Percentiles rank a stretch among this genome's conserved stretches.
phyloP scores from a whole-genome alignment of 2,113 vertebrate species.

The Melanotaenia duboulayi region DNA sequence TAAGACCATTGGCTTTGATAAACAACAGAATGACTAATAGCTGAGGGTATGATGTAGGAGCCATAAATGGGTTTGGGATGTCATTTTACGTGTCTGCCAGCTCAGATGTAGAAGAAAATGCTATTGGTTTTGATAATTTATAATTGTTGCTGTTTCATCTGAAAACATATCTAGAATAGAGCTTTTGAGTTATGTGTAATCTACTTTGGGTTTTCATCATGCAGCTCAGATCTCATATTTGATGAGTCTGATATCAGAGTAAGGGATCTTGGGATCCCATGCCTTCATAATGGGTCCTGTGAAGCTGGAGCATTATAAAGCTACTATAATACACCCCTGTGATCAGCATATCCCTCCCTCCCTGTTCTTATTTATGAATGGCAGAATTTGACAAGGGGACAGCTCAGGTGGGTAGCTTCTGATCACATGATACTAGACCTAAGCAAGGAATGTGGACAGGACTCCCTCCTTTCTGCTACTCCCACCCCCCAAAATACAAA shows the following conservation, averaged over 20 bases:
- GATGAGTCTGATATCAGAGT: slow-evolving; percentile 65
- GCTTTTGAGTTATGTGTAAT: slow-evolving; percentile 63
- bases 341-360: slow-evolving; percentile 64
- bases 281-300: slow-evolving; percentile 75
- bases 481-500: slow-evolving; percentile 12
- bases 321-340: slow-evolving; percentile 76
- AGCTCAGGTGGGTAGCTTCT: slow-evolving; percentile 68
- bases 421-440: slow-evolving; percentile 73
- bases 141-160: slow-evolving; percentile 29
- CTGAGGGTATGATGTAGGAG: slow-evolving; percentile 54
- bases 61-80: slow-evolving; percentile 10
- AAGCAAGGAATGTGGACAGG: slow-evolving; percentile 87
- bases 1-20: slow-evolving; percentile 66
- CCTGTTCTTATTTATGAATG: slow-evolving; percentile 83
- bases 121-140: slow-evolving; percentile 7
- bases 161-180: slow-evolving; percentile 40
- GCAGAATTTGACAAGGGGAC: slow-evolving; percentile 72
- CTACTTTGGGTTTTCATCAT: slow-evolving; percentile 72
- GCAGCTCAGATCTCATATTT: slow-evolving; percentile 76
- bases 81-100: slow-evolving; percentile 1
- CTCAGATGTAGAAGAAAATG: slow-evolving; percentile 6
- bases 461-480: slow-evolving; percentile 54
- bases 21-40: slow-evolving; percentile 64
- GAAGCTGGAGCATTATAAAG: slow-evolving; percentile 70
- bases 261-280: slow-evolving; percentile 70